Evolutionary conservation across 2,797 vertebrate species (phyloP).

Genomic region (Pelodytes ibericus): DNA sequence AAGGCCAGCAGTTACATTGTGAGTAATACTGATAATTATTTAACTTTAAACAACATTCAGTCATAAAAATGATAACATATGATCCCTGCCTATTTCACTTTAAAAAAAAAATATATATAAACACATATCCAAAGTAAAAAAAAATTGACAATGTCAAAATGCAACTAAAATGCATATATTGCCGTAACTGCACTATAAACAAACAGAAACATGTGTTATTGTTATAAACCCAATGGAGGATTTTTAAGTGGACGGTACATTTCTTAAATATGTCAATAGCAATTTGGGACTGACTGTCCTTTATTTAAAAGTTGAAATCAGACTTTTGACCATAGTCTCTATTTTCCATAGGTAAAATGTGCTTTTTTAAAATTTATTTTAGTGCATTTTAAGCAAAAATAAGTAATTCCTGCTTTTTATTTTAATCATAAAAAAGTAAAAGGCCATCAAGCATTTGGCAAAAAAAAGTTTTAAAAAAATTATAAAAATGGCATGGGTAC

Average conservation of each 20-base stretch:
- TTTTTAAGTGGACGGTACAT: slow-evolving; percentile 77
- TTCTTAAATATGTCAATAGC: slow-evolving; percentile 70
- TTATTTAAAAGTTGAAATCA: slow-evolving; percentile 70
- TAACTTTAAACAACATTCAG: slow-evolving; percentile 77
- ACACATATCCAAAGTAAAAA: slow-evolving; percentile 68
- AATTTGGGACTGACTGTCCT: slow-evolving; percentile 74
- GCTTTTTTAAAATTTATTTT: slow-evolving; percentile 52
- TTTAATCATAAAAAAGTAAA: slow-evolving; percentile 69
- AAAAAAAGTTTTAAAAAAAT: slow-evolving; percentile 72
- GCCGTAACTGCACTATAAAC: slow-evolving; percentile 75
- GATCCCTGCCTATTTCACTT: slow-evolving; percentile 74
- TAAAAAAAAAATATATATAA: slow-evolving; percentile 66
- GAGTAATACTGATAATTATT: slow-evolving; percentile 82
- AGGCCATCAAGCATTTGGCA: slow-evolving; percentile 92
- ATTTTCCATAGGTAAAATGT: slow-evolving; percentile 5
- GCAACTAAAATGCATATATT: slow-evolving; percentile 75
- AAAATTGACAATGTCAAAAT: slow-evolving; percentile 69
- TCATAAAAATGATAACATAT: slow-evolving; percentile 77
- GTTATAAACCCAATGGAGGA: slow-evolving; percentile 79
- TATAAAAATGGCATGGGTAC: slow-evolving; percentile 71
- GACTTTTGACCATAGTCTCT: slow-evolving; percentile 65
- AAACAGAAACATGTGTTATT: slow-evolving; percentile 77
- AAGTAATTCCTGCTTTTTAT: not conserved
- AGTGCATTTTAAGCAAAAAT: slow-evolving; percentile 17
- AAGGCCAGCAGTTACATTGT: slow-evolving; percentile 69